Evolutionary conservation across 2,113 vertebrate genomes (phyloP), one percentile per base, ranked within the genome.

Genomic region (Barnardius zonarius): DNA sequence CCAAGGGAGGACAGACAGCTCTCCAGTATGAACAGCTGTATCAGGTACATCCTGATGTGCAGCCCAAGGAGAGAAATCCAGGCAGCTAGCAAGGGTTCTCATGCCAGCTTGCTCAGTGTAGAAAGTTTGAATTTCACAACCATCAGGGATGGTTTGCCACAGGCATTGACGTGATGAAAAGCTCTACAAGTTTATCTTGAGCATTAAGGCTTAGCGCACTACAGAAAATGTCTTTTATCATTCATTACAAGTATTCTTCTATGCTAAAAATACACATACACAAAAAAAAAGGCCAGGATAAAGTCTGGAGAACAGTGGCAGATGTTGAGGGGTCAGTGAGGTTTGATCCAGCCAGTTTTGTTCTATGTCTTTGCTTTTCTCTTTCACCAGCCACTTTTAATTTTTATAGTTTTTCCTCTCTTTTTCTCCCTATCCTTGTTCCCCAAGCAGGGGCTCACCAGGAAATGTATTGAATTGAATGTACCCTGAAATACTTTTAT

Each of bases 1-100:
- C 59, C 37, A 49, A 22, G 49, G 59, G 4, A 81, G 41, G n/a
- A 67, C 31, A 33, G 31, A 24, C 16, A 49, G 24, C 11, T 83
- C 11, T 64, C 44, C 5, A 2, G 13, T 31, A 4, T 20, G 23
- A 86, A 18, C n/a, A n/a, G 10, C 46, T 0, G 0, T 27, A 8
- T 5, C 9, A 18, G 39, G 59, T 59, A 52, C 59, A 73, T 7
- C 49, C 37, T 62, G n/a, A 25, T 82, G 16, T 22, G 66, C 27
- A 62, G 37, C 66, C 62, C 41, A 17, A 18, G 44, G 54, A 78
- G 67, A 31, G n/a, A 48, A 57, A 41, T 70, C 15, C 46, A n/a
- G 69, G 16, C 17, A 8, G 13, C 28, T 92, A 18, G 22, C 19
- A 43, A 37, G 57, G 57, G 5, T n/a, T 81, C 70, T 18, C 7